Conservation (phyloP, 2,113 vertebrate species). For the Melanerpes aurifrons region DNA sequence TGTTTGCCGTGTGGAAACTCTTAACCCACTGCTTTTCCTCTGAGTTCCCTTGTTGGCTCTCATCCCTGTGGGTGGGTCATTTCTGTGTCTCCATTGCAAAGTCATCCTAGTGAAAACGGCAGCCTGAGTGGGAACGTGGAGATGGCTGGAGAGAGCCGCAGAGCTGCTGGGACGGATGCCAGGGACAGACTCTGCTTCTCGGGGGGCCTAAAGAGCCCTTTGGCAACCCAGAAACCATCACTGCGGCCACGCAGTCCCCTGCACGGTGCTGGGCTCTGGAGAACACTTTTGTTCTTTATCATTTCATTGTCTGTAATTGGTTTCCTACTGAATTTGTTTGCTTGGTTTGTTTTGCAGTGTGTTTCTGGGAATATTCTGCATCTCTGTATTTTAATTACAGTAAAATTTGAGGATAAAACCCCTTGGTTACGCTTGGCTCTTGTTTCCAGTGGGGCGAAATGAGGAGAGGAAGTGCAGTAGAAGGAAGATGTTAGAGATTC, state of each 20-base stretch:
- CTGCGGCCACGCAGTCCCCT: rapidly evolving
- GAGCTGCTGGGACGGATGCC: neutral
- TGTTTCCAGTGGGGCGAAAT: slow-evolving; percentile 33
- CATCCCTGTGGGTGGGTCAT: neutral
- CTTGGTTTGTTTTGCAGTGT: slow-evolving; percentile 65
- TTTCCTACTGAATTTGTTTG: slow-evolving; percentile 63
- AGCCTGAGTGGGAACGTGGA: neutral
- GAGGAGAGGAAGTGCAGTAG: slow-evolving; percentile 7
- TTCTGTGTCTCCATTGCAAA: slow-evolving; percentile 1
- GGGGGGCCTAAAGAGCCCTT: neutral
- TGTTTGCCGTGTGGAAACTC: slow-evolving; percentile 17
- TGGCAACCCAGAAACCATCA: neutral
- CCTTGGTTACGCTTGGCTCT: slow-evolving; percentile 13
- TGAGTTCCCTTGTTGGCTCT: neutral
- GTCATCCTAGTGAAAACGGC: slow-evolving; percentile 22
- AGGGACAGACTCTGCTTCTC: neutral
- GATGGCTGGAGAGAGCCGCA: neutral
- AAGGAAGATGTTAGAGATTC: slow-evolving; percentile 54
- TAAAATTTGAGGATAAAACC: slow-evolving; percentile 69
- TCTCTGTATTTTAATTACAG: slow-evolving; percentile 73
- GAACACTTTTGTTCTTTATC: slow-evolving; percentile 41
- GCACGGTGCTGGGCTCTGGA: neutral
- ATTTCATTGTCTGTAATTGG: slow-evolving; percentile 63
- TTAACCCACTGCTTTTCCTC: neutral
- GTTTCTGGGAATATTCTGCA: slow-evolving; percentile 67